These are phyloP conservation scores for Ectobius pallidus DNA, from an alignment of 2,888 invertebrate species.

Conservation along the genomic window DNA sequence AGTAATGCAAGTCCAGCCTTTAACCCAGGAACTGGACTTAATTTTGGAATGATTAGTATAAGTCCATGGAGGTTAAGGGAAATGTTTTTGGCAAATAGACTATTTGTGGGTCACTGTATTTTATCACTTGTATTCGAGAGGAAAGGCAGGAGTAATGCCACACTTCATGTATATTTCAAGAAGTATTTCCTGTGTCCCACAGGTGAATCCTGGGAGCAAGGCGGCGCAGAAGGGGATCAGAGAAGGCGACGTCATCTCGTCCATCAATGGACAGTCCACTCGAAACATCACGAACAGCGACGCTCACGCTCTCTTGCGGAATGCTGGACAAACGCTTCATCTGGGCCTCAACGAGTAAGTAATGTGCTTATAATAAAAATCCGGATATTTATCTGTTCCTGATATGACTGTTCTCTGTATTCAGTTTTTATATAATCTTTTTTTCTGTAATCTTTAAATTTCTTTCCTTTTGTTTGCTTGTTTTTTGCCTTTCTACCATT, in stretches of 20 bases:
- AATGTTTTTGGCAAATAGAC: too few relatives aligned
- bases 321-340: slow-evolving; percentile 69
- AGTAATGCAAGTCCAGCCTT: too few relatives aligned
- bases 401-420: too few relatives aligned
- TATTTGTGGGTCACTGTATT: not conserved
- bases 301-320: slow-evolving; percentile 74
- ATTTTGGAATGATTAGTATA: too few relatives aligned
- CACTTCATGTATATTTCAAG: not conserved
- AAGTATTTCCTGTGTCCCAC: slow-evolving; percentile 45
- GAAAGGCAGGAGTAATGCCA: not conserved
- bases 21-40: too few relatives aligned
- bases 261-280: slow-evolving; percentile 75
- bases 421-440: too few relatives aligned
- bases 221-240: slow-evolving; percentile 79
- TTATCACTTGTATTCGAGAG: not conserved
- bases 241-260: slow-evolving; percentile 81
- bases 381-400: too few relatives aligned
- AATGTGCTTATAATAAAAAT: too few relatives aligned
- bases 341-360: slow-evolving; percentile 78
- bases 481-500: too few relatives aligned
- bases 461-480: too few relatives aligned
- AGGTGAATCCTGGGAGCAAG: slow-evolving; percentile 88
- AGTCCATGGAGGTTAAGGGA: too few relatives aligned
- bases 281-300: slow-evolving; percentile 72
- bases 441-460: too few relatives aligned